These are phyloP conservation scores for Atta cephalotes DNA, from an alignment of 1,140 invertebrate species.

Conservation along the genomic window DNA sequence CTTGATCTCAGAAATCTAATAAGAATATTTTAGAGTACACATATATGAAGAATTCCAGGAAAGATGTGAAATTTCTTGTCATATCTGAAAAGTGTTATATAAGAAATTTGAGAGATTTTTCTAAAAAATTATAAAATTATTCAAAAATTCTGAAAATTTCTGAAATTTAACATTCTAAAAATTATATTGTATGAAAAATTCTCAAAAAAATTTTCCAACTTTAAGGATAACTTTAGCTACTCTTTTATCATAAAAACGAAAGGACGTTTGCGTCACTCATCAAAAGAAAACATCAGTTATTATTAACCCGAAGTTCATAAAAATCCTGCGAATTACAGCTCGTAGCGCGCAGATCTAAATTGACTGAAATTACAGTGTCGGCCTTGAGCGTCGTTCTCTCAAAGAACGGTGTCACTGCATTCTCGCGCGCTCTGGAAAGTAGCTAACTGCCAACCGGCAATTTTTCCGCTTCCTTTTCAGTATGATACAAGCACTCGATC, in stretches of 20 bases:
- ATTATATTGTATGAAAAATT: too few relatives aligned
- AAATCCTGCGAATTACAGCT: slow-evolving; percentile 29
- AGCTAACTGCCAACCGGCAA: not conserved
- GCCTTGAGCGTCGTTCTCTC: slow-evolving; percentile 39
- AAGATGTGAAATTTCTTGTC: too few relatives aligned
- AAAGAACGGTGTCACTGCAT: slow-evolving; percentile 47
- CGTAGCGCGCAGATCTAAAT: slow-evolving; percentile 21
- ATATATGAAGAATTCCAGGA: too few relatives aligned
- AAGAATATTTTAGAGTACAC: too few relatives aligned
- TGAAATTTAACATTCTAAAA: too few relatives aligned
- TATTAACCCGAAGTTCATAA: slow-evolving; percentile 5
- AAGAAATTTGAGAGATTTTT: too few relatives aligned
- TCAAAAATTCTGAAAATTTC: too few relatives aligned
- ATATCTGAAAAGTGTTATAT: too few relatives aligned
- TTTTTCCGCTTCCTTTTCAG: slow-evolving; percentile 33
- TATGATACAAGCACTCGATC: slow-evolving; percentile 1
- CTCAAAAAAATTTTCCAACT: too few relatives aligned
- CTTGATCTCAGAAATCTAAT: too few relatives aligned
- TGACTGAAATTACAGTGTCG: slow-evolving; percentile 44
- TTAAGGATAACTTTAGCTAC: not conserved
- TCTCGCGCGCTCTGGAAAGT: slow-evolving; percentile 22
- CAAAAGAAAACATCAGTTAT: slow-evolving; percentile 7
- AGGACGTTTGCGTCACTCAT: not conserved
- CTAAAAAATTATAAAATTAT: too few relatives aligned
- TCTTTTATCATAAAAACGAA: not conserved